phyloP scores from a whole-genome alignment of 2,797 vertebrate genomes.

The Pristis pectinata region DNA sequence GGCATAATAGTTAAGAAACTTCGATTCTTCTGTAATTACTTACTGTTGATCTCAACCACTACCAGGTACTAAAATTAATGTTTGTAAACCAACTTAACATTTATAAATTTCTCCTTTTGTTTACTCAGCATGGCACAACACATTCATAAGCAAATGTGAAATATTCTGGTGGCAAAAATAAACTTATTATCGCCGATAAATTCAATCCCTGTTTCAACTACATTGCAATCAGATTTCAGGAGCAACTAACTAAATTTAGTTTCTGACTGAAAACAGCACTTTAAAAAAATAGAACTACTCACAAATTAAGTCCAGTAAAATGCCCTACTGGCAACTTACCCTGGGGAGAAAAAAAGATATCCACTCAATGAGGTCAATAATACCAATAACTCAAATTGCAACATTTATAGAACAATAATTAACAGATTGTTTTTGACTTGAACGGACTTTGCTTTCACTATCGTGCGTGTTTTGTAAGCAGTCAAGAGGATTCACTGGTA shows the following conservation, averaged over 20 bases:
- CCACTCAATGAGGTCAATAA: conserved; percentile 45
- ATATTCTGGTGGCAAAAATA: neutral
- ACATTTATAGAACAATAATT: neutral
- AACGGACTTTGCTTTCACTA: neutral
- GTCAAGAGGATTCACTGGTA: neutral
- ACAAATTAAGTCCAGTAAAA: conserved; percentile 46
- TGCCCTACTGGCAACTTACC: conserved; percentile 48
- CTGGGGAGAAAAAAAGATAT: conserved; percentile 52
- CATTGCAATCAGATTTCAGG: neutral
- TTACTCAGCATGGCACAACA: neutral
- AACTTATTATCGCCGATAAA: neutral
- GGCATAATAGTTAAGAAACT: neutral
- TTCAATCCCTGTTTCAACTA: too few species aligned
- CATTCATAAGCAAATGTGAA: neutral
- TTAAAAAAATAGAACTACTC: conserved; percentile 42
- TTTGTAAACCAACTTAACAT: neutral
- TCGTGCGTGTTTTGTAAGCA: neutral
- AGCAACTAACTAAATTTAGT: neutral
- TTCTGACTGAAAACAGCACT: neutral
- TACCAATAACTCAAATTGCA: conserved; percentile 23
- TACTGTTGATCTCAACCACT: neutral
- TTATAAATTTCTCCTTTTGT: neutral
- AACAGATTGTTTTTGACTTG: neutral
- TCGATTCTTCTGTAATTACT: neutral
- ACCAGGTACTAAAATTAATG: neutral